Percentiles rank a stretch among this genome's conserved stretches.
Evolutionary conservation across 2,797 vertebrate genomes (phyloP).

Genomic region (Neosalanx taihuensis): DNA sequence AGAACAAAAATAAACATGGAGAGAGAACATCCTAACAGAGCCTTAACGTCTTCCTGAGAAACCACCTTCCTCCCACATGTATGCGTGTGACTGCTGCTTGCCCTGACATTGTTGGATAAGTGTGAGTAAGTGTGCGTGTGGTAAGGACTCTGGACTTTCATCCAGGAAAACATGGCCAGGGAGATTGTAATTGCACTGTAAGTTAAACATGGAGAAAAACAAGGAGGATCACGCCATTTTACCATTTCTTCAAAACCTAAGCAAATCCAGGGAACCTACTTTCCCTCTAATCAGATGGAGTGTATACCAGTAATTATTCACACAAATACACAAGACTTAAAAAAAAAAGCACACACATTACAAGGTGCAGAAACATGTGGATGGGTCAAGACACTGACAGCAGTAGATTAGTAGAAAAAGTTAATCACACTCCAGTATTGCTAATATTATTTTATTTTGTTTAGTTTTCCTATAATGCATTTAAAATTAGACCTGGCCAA

Average conservation of each 20-base stretch:
- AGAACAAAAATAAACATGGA: background rate
- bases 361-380: constrained; percentile 56
- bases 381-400: constrained; percentile 58
- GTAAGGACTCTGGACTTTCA: constrained; percentile 53
- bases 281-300: constrained; percentile 67
- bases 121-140: constrained; percentile 16
- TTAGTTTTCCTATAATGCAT: background rate
- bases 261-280: constrained; percentile 52
- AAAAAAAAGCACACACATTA: constrained; percentile 73
- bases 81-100: constrained; percentile 29
- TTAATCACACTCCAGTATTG: constrained; percentile 15
- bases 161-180: constrained; percentile 56
- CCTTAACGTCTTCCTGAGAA: background rate
- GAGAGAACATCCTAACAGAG: background rate
- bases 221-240: constrained; percentile 62
- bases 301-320: constrained; percentile 69
- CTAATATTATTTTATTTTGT: constrained; percentile 42
- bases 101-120: constrained; percentile 48
- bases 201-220: constrained; percentile 67
- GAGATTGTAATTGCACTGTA: constrained; percentile 69
- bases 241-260: constrained; percentile 42
- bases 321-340: constrained; percentile 74
- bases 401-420: constrained; percentile 39
- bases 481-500: background rate
- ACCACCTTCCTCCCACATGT: constrained; percentile 8